Evolutionary conservation across 1,140 invertebrate genomes (phyloP), one percentile per base, ranked within the genome.

Genomic region (Ooceraea biroi): DNA sequence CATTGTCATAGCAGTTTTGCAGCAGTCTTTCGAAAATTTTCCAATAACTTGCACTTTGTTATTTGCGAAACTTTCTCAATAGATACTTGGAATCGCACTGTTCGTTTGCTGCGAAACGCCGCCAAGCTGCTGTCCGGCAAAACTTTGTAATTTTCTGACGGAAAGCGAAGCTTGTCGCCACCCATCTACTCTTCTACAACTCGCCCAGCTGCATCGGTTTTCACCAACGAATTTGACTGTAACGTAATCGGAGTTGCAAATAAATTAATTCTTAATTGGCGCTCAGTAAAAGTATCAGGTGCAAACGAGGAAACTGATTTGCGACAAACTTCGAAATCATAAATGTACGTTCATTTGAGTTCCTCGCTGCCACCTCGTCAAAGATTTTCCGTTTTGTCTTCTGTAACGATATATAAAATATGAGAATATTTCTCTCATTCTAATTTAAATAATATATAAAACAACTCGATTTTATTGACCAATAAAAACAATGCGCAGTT

Each of bases 21-120:
- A 55, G 30, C 22, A 19, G 27, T 57, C 36, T 68, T 78, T 68
- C 61, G 46, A 78, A 69, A 55, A 78, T 78, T 78, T 78, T 71
- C 50, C 65, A 58, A 69, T 80, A 80, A 71, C 65, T 78, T 57
- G 50, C 22, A 46, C 48, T 80, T 80, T 71, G 65, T 80, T 80
- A 71, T 71, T n/a, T 71, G 76, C 22, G 52, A 19, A 80, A 80
- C 50, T 80, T 80, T 80, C 50, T 71, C 65, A 44, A 58, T 80
- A 36, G 65, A 71, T 77, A 80, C 57, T 69, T 12, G 25, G 36
- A 44, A 27, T 69, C 50, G 27, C 7, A 22, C 50, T 65, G 17
- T 44, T 78, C 76, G 30, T 2, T 68, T 17, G 14, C 48, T 69
- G 36, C 48, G 55, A 78, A 78, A 78, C 14, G 65, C 12, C 8